Conservation (phyloP, 2,113 vertebrate genomes). For the Enhydra lutris region DNA sequence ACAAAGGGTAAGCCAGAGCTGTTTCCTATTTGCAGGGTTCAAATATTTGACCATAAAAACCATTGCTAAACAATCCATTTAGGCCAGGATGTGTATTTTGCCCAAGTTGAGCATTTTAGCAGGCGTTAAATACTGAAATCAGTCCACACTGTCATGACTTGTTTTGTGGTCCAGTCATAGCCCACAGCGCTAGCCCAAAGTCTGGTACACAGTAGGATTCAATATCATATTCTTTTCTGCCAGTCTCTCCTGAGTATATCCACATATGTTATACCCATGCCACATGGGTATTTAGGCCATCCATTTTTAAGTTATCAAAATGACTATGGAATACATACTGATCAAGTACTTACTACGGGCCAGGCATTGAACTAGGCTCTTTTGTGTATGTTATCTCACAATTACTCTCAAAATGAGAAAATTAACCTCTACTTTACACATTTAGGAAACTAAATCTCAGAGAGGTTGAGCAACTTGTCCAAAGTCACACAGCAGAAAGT, state of each 20-base stretch:
- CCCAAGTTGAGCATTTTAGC: not conserved
- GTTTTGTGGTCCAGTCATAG: not conserved
- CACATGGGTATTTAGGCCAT: not conserved
- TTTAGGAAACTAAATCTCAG: not conserved
- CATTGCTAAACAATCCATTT: not conserved
- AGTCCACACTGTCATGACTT: not conserved
- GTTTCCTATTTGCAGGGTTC: not conserved
- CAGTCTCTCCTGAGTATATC: not conserved
- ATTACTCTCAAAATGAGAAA: not conserved
- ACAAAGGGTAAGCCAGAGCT: not conserved
- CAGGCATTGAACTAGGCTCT: not conserved
- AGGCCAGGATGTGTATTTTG: not conserved
- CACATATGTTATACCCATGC: not conserved
- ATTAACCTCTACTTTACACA: not conserved
- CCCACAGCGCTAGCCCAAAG: not conserved
- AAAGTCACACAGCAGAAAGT: not conserved
- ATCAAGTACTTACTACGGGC: not conserved
- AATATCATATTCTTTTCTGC: not conserved
- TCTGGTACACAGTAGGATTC: not conserved
- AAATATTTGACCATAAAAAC: not conserved
- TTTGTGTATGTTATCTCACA: not conserved
- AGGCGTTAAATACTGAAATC: not conserved
- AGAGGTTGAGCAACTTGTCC: not conserved
- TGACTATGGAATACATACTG: not conserved
- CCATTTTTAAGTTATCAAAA: not conserved